Percentiles rank a stretch among this genome's conserved stretches.
These are phyloP conservation scores for Maccullochella peelii DNA, from an alignment of 2,113 vertebrate species.

Conservation along the genomic window DNA sequence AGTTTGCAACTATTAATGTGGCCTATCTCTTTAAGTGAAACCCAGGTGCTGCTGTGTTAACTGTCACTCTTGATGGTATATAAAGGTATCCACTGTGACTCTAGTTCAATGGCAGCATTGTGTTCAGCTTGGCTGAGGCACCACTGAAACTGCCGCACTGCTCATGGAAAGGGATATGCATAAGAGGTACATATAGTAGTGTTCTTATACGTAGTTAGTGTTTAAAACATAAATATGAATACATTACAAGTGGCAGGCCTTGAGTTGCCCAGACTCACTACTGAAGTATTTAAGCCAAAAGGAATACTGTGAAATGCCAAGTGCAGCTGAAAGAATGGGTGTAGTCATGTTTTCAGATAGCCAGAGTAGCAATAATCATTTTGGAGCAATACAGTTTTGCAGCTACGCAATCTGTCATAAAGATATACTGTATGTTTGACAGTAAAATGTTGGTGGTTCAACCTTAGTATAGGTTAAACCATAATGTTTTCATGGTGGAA, in stretches of 20 bases:
- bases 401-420: neutral
- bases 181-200: slow-evolving; percentile 40
- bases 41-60: slow-evolving; percentile 61
- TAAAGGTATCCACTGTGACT: slow-evolving; percentile 78
- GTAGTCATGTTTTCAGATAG: neutral
- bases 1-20: neutral
- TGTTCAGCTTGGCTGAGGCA: slow-evolving; percentile 60
- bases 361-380: neutral
- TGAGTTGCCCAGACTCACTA: neutral
- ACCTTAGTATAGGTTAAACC: neutral
- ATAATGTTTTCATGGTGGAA: neutral
- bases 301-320: slow-evolving; percentile 39
- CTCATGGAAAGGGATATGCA: slow-evolving; percentile 54
- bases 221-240: slow-evolving; percentile 52
- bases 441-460: neutral
- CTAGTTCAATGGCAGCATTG: slow-evolving; percentile 72
- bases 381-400: neutral
- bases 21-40: slow-evolving; percentile 54
- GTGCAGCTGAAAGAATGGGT: slow-evolving; percentile 7
- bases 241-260: slow-evolving; percentile 3
- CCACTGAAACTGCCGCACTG: slow-evolving; percentile 33
- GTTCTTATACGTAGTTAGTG: slow-evolving; percentile 36
- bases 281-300: slow-evolving; percentile 22
- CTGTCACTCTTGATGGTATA: slow-evolving; percentile 54
- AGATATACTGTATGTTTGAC: neutral